phyloP scores from a whole-genome alignment of 2,888 invertebrate species.

The Gymnocheta viridis region DNA sequence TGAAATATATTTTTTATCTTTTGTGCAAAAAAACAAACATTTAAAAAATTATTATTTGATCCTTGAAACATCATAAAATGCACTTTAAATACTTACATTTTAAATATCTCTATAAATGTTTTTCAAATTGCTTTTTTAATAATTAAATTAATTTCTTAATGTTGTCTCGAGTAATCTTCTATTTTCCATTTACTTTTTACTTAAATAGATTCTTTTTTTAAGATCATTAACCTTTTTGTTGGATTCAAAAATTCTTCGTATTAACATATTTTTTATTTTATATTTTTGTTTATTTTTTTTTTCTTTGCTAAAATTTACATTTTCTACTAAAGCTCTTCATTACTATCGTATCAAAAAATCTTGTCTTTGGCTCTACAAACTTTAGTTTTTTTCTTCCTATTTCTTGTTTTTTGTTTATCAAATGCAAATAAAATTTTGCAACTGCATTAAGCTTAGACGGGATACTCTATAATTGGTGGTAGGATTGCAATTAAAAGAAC shows the following conservation, averaged over 20 bases:
- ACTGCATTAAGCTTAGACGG: conserved; percentile 9
- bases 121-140: background rate
- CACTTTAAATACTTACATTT: too few species aligned
- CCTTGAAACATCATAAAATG: too few species aligned
- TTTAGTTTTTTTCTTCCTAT: conserved; percentile 1
- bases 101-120: too few species aligned
- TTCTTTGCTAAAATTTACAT: conserved; percentile 44
- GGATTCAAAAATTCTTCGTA: conserved; percentile 14
- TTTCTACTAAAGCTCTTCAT: conserved; percentile 61
- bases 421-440: conserved; percentile 44
- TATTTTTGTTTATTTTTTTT: background rate
- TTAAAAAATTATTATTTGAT: too few species aligned
- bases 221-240: conserved; percentile 65
- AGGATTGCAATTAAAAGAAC: background rate
- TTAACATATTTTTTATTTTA: too few species aligned
- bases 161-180: conserved; percentile 21
- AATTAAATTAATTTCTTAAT: conserved; percentile 1
- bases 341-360: conserved; percentile 49
- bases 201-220: conserved; percentile 8
- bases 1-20: too few species aligned
- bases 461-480: background rate
- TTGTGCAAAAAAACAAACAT: too few species aligned
- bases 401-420: conserved; percentile 1
- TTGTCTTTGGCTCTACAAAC: conserved; percentile 47
- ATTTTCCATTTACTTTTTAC: background rate